Conservation (phyloP, 2,888 invertebrate genomes). For the Drosophila stalkeri region DNA sequence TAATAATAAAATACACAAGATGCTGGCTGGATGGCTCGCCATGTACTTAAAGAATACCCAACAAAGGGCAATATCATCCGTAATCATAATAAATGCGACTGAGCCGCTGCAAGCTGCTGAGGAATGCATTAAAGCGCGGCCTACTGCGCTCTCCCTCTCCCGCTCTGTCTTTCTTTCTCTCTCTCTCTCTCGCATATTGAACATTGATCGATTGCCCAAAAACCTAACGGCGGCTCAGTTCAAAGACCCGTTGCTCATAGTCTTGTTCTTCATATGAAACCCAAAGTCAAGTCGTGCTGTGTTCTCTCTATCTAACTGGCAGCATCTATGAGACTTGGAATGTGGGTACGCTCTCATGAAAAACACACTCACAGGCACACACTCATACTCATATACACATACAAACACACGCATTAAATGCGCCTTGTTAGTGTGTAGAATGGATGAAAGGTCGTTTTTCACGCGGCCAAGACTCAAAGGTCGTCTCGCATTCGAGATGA, state of each 20-base stretch:
- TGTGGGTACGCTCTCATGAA: conserved; percentile 72
- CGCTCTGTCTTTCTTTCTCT: background rate
- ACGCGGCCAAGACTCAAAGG: conserved; percentile 74
- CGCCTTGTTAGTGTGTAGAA: conserved; percentile 74
- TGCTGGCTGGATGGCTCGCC: conserved; percentile 32
- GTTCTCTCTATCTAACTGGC: conserved; percentile 52
- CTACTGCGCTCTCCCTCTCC: conserved; percentile 12
- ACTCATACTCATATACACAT: conserved; percentile 1
- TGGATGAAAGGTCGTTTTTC: conserved; percentile 80
- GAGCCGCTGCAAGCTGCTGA: conserved; percentile 39
- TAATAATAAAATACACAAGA: conserved; percentile 58
- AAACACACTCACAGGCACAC: conserved; percentile 22
- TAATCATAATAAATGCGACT: conserved; percentile 78
- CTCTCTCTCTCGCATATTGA: conserved; percentile 38
- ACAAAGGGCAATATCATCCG: conserved; percentile 75
- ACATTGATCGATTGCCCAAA: conserved; percentile 76
- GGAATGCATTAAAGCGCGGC: conserved; percentile 68
- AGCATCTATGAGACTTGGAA: conserved; percentile 69
- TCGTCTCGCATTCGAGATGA: conserved; percentile 69
- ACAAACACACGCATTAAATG: conserved; percentile 52
- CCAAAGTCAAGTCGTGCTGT: conserved; percentile 76
- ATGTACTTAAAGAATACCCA: conserved; percentile 60
- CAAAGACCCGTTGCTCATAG: conserved; percentile 58
- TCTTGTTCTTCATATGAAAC: conserved; percentile 66
- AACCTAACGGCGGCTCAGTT: conserved; percentile 76